Base-by-base conservation (phyloP, 2,113 vertebrate genomes). In the Oryzias javanicus region DNA sequence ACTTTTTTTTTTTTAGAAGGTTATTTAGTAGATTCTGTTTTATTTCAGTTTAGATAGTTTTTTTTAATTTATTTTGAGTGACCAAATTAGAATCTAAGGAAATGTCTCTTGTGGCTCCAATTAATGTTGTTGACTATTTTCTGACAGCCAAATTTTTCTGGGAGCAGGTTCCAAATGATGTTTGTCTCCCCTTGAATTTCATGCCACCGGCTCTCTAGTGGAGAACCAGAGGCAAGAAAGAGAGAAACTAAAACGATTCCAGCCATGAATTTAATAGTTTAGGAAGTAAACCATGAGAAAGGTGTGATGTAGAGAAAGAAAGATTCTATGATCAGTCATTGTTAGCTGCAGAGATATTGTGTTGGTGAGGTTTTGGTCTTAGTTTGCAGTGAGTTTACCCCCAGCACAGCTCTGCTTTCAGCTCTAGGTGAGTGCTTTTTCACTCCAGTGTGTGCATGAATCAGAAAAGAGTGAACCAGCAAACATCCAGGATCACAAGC, bases 361-460 rank as follows among this genome's bases (percentile, higher is more conserved):
- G 80, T 76, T 76, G 75, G 80, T 66, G 72, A 85, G 80, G 72
- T 77, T 86, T 83, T 67, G 70, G 67, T 85, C 84, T 87, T 87
- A 86, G 85, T 82, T 87, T 85, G 83, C 83, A 83, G 74, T 81
- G 73, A 74, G 73, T 88, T 85, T 83, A 81, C 80, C 84, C 69
- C 76, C 70, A 80, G 71, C 71, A 76, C 80, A 70, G 82, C 84
- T 56, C 83, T 74, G 82, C 87, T 69, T 35, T 74, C 85, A 69
- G 71, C 79, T 72, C 50, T 79, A 78, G 88, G 85, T 87, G 86
- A 88, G 83, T 87, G 60, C 70, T 83, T 59, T 67, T 76, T 78
- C 68, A 79, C 76, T 71, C 66, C 72, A 72, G 78, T 51, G 76
- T 71, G 49, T 55, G 70, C 62, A 22, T 49, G 64, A 58, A 60